Base-by-base conservation (phyloP, 2,888 invertebrate species). In the Mythimna loreyi region DNA sequence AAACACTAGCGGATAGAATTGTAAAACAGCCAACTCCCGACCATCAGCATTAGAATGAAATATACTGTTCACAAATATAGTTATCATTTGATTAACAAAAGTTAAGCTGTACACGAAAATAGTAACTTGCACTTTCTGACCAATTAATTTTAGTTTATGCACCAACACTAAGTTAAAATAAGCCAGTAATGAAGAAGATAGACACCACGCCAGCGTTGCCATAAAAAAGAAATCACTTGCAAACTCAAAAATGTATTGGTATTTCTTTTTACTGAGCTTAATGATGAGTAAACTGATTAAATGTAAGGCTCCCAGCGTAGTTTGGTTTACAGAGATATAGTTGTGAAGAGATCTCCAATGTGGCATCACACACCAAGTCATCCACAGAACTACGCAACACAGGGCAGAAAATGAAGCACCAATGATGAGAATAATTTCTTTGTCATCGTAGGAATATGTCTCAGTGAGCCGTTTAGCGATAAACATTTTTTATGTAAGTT, bases 141-240 rank as follows among this genome's bases (percentile, higher is more conserved):
- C 25, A 23, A 16, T 64, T 19, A 72, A 58, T 53, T 62, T 61
- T 11, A 62, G 52, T 19, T 50, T 68, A 28, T 77, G 49, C 13
- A 78, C 25, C 9, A 67, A 59, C 25, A 72, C 77, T 33, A 77
- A 47, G 11, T 77, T 77, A 6, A 77, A 45, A 49, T 77, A 78
- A 8, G 77, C 77, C 25, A 77, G 11, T 36, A 78, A 19, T 11
- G 78, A 59, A 19, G 77, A 68, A 23, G 72, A 78, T 3, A 67
- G 30, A 19, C 69, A 68, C 69, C 66, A 67, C 40, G 2, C 16
- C 11, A 69, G 19, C 21, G 43, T 13, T 2, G 67, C 70, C 25
- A 67, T 13, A 21, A 67, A 70, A 55, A 55, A 67, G 33, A 68
- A 67, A 11, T 67, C 53, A 13, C 40, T 43, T 16, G 69, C 25